Evolutionary conservation across 2,113 vertebrate genomes (phyloP).

Genomic region (Xiphophorus maculatus): DNA sequence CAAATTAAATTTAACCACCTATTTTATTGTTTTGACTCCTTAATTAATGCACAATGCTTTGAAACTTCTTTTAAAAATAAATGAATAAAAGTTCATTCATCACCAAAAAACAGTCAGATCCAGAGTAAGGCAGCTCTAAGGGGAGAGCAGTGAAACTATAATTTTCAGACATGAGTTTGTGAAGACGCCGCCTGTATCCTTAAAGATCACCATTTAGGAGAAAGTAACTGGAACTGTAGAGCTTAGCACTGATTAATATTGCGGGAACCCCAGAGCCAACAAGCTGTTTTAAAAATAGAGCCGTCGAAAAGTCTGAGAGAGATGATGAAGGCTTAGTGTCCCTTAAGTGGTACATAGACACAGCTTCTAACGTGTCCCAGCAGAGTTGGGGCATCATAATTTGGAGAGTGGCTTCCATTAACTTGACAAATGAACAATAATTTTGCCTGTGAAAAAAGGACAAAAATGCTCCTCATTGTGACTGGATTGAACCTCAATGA

Average conservation of each 20-base stretch:
- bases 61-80: neutral
- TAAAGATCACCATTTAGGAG: neutral
- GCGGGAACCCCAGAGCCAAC: neutral
- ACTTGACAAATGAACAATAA: constrained; percentile 8
- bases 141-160: neutral
- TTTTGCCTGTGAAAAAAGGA: neutral
- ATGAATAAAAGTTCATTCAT: neutral
- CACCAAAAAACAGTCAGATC: neutral
- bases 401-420: neutral
- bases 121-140: neutral
- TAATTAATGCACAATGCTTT: neutral
- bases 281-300: neutral
- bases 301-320: neutral
- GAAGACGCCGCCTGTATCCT: neutral
- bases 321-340: neutral
- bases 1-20: neutral
- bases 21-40: neutral
- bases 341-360: constrained; percentile 6
- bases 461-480: neutral
- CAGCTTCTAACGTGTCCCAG: neutral
- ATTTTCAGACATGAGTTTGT: neutral
- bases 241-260: constrained; percentile 3
- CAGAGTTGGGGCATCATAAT: neutral
- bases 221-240: neutral
- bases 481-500: neutral